Percentiles rank a stretch among this genome's conserved stretches.
phyloP scores from a whole-genome alignment of 2,888 invertebrate genomes.

The Pheosia tremula region DNA sequence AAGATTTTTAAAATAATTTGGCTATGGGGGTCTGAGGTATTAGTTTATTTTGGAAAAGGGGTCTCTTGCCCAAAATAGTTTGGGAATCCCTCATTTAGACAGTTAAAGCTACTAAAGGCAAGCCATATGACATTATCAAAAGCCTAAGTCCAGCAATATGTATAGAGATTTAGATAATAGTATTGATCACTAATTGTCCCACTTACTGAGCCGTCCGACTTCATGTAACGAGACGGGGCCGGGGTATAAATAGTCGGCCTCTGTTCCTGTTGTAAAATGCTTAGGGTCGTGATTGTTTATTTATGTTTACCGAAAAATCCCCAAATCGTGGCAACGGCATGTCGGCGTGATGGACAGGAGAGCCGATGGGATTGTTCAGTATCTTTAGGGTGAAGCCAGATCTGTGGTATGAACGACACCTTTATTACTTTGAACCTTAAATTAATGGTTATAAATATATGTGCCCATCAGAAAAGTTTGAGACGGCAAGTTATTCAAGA shows the following conservation, averaged over 20 bases:
- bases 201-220: slow-evolving; percentile 29
- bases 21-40: too few relatives aligned
- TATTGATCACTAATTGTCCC: slow-evolving; percentile 41
- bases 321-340: slow-evolving; percentile 14
- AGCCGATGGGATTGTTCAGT: slow-evolving; percentile 15
- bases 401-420: not conserved
- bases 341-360: slow-evolving; percentile 19
- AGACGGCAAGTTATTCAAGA: too few relatives aligned
- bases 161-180: slow-evolving; percentile 7
- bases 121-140: too few relatives aligned
- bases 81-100: too few relatives aligned
- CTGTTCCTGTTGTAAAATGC: slow-evolving; percentile 32
- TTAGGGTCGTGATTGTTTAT: slow-evolving; percentile 42
- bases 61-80: too few relatives aligned
- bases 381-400: not conserved
- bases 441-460: too few relatives aligned
- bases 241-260: slow-evolving; percentile 34
- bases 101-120: too few relatives aligned
- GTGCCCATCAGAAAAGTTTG: too few relatives aligned
- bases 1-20: too few relatives aligned
- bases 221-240: slow-evolving; percentile 28
- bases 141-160: not conserved
- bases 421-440: too few relatives aligned
- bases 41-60: too few relatives aligned
- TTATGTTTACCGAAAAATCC: slow-evolving; percentile 29